Percentiles rank a stretch among this genome's conserved stretches.
phyloP scores from a whole-genome alignment of 2,113 vertebrate species.

The Lagopus muta region DNA sequence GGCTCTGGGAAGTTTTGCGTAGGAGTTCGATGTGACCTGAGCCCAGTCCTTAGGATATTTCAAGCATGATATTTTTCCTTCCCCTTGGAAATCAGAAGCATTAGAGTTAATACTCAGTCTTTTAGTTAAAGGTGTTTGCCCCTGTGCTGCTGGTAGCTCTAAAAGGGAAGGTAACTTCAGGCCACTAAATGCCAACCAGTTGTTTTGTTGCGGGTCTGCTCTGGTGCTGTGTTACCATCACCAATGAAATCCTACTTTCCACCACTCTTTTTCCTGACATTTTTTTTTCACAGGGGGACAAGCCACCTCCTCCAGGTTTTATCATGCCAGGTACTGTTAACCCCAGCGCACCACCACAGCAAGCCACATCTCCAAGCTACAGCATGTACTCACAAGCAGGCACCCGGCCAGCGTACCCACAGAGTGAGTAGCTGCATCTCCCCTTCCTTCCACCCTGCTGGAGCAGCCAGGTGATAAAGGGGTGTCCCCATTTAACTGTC shows the following conservation, averaged over 20 bases:
- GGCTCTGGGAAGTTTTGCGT: not conserved
- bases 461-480: not conserved
- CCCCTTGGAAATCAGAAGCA: not conserved
- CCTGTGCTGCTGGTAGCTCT: not conserved
- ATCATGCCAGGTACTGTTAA: conserved; percentile 76
- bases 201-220: not conserved
- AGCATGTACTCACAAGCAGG: conserved; percentile 78
- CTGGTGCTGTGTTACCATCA: not conserved
- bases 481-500: not conserved
- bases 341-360: conserved; percentile 61
- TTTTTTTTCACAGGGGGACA: conserved; percentile 81
- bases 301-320: conserved; percentile 82
- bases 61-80: not conserved
- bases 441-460: not conserved
- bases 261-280: not conserved
- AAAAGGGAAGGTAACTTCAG: not conserved
- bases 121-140: not conserved
- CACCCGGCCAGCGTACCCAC: conserved; percentile 74
- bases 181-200: not conserved
- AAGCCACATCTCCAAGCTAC: conserved; percentile 71
- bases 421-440: conserved; percentile 83
- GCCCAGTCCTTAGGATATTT: not conserved
- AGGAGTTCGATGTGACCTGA: not conserved
- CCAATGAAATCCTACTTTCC: not conserved
- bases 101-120: not conserved